Evolutionary conservation across 2,113 vertebrate species (phyloP).

Genomic region (Lichenostomus cassidix): DNA sequence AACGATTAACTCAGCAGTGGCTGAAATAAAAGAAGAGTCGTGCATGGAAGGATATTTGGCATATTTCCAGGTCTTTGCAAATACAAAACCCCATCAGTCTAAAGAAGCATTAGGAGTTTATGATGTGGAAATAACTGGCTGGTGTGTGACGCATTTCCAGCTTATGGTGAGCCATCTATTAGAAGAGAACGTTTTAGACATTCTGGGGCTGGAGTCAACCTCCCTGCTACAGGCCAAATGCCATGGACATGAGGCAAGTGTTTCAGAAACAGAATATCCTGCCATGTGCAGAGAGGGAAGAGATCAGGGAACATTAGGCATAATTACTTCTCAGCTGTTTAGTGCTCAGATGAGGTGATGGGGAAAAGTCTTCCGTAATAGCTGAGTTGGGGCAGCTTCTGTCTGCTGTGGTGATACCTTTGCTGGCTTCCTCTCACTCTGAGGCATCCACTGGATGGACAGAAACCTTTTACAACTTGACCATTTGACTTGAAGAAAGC

Average conservation of each 20-base stretch:
- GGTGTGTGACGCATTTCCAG: slow-evolving; percentile 63
- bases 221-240: slow-evolving; percentile 59
- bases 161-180: slow-evolving; percentile 59
- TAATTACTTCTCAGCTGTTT: slow-evolving; percentile 50
- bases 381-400: neutral
- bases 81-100: slow-evolving; percentile 66
- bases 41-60: slow-evolving; percentile 50
- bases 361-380: slow-evolving; percentile 12
- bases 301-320: slow-evolving; percentile 24
- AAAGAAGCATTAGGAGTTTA: slow-evolving; percentile 77
- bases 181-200: slow-evolving; percentile 57
- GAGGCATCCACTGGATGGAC: neutral
- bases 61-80: slow-evolving; percentile 59
- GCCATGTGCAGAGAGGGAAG: slow-evolving; percentile 54
- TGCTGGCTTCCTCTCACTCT: neutral
- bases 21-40: slow-evolving; percentile 3
- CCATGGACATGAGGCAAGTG: neutral
- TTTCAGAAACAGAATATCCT: slow-evolving; percentile 46
- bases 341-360: slow-evolving; percentile 24
- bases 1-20: neutral
- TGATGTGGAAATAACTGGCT: slow-evolving; percentile 78
- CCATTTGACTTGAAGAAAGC: slow-evolving; percentile 40
- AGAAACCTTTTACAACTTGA: slow-evolving; percentile 36
- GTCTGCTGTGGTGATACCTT: neutral
- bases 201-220: slow-evolving; percentile 49